Evolutionary conservation across 1,140 invertebrate genomes (phyloP).

Genomic region (Macrocentrus cingulum): DNA sequence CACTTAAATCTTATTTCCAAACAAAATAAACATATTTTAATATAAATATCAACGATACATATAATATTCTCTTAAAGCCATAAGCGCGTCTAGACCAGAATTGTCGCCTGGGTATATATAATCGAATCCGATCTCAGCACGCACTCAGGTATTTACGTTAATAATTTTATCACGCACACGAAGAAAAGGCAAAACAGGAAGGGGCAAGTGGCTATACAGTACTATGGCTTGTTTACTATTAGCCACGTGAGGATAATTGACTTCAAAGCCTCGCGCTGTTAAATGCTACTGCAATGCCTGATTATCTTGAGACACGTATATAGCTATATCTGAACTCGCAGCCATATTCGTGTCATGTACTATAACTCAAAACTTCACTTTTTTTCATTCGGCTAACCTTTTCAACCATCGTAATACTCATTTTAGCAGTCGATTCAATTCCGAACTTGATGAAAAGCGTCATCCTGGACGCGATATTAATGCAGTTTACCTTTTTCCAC

Average conservation of each 20-base stretch:
- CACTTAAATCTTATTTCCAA: no score
- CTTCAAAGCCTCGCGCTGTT: constrained; percentile 14
- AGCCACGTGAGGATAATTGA: constrained; percentile 37
- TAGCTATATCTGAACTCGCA: constrained; percentile 6
- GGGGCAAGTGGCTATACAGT: constrained; percentile 16
- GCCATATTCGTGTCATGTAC: constrained; percentile 23
- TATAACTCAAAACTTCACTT: not conserved
- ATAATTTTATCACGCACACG: constrained; percentile 52
- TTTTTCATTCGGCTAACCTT: no score
- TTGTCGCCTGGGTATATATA: constrained; percentile 30
- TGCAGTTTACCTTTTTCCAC: no score
- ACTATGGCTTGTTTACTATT: no score
- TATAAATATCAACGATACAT: no score
- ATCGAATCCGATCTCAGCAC: constrained; percentile 50
- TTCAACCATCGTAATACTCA: no score
- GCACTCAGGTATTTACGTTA: constrained; percentile 51
- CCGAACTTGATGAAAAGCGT: no score
- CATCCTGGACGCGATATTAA: no score
- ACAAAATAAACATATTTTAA: no score
- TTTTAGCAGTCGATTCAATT: no score
- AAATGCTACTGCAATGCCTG: constrained; percentile 24
- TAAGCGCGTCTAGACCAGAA: constrained; percentile 35
- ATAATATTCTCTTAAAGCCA: no score
- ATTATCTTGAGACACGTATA: constrained; percentile 7
- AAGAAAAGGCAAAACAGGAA: not conserved